Base-by-base conservation (phyloP, 2,113 vertebrate genomes). In the Tragulus kanchil region DNA sequence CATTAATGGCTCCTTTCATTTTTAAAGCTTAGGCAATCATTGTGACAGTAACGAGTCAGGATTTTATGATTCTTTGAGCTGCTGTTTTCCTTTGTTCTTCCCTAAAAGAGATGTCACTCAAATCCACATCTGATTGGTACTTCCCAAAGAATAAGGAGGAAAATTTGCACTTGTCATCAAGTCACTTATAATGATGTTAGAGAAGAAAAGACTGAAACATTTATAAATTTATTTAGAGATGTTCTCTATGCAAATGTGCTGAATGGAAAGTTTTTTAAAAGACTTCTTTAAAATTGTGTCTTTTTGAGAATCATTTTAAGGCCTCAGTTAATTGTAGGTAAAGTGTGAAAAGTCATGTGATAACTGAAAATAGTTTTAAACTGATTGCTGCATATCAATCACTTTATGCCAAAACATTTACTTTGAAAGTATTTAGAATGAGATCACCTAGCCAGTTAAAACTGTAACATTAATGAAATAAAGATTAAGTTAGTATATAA, bases 111-210 rank as follows among this genome's bases (percentile, higher is more conserved):
- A 94, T 92, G 96, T 87, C 97, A 97, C 69, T 97, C 96, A 97
- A 93, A 95, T 86, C 36, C 23, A 45, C 11, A 13, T 92, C 87
- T 97, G 96, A 97, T 77, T 89, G 85, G 83, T 96, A 71, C 95
- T 97, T 97, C 86, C 93, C 86, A 79, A 89, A 95, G 95, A 97
- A 98, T 67, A 97, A 96, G 87, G 50, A 94, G 26, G 93, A 97
- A 97, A 97, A 98, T 97, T 96, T 96, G 62, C 84, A 97, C 95
- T 97, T 97, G 96, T 96, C 97, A 94, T 87, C 69, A 92, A 97
- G 90, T 91, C 89, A 95, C 92, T 97, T 97, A 95, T 92, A 96
- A 97, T 36, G 52, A 93, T 64, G 77, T 93, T 94, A 90, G 64
- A 96, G 95, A 93, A 87, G 48, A 94, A 97, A 95, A 94, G 95